These are phyloP conservation scores for Siderastrea siderea DNA, from an alignment of 92 coral and sea anemone genomes.

Conservation along the genomic window DNA sequence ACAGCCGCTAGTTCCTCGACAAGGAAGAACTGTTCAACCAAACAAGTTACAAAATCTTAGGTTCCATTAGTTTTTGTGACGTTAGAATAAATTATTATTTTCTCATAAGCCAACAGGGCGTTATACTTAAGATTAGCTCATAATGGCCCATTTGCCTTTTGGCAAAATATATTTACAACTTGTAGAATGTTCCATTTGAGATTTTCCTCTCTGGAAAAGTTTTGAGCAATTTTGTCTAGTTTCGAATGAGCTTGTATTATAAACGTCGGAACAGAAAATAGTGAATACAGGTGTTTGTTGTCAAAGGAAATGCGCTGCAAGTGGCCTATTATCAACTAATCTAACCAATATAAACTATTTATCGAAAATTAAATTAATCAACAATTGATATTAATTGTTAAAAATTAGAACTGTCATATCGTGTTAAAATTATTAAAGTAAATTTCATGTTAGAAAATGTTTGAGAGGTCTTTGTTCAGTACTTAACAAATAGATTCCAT, in stretches of 20 bases:
- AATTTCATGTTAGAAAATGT: background rate
- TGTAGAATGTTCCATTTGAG: background rate
- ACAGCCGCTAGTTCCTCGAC: too few species aligned
- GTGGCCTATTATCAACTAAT: background rate
- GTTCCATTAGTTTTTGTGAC: too few species aligned
- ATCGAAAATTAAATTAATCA: conserved; percentile 5
- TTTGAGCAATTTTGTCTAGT: background rate
- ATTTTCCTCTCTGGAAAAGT: background rate
- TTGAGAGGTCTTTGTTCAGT: background rate
- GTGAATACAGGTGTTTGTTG: too few species aligned
- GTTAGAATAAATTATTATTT: too few species aligned
- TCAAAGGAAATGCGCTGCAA: background rate
- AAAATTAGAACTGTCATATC: background rate
- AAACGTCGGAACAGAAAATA: too few species aligned
- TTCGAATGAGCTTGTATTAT: too few species aligned
- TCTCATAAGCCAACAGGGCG: background rate
- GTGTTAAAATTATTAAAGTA: background rate
- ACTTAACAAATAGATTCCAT: too few species aligned
- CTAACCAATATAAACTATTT: background rate
- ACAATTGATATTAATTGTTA: background rate
- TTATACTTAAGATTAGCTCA: background rate
- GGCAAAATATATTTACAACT: background rate
- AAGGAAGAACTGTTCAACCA: too few species aligned
- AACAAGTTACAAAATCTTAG: too few species aligned
- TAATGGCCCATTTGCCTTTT: background rate